A percentile compares a stretch with the other conserved stretches of the same genome.
Evolutionary conservation across 2,797 vertebrate species (phyloP).

Genomic region (Microctenopoma lineatum): DNA sequence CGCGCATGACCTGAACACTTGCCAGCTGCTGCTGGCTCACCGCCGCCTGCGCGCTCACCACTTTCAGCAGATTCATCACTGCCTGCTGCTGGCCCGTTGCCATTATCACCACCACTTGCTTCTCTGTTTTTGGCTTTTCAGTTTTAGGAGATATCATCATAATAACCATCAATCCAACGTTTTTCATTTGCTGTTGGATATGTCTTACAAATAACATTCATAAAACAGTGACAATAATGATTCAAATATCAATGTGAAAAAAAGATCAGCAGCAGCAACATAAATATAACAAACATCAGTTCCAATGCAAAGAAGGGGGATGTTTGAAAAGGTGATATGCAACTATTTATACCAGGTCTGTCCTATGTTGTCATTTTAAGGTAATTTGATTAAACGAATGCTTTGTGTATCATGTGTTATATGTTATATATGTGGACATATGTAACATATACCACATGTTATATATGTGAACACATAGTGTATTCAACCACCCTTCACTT

Average conservation of each 20-base stretch:
- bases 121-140: conserved; percentile 63
- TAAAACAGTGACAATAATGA: conserved; percentile 55
- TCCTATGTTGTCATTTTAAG: conserved; percentile 1
- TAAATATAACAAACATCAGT: conserved; percentile 28
- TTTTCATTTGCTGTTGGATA: conserved; percentile 63
- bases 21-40: conserved; percentile 61
- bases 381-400: not conserved
- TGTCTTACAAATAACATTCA: conserved; percentile 61
- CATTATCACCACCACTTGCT: conserved; percentile 50
- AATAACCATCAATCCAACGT: conserved; percentile 68
- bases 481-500: too few relatives aligned
- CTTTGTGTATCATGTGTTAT: not conserved
- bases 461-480: too few relatives aligned
- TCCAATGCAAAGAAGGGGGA: conserved; percentile 21
- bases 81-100: conserved; percentile 57
- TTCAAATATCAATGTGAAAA: conserved; percentile 43
- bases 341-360: not conserved
- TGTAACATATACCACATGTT: too few relatives aligned
- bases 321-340: conserved; percentile 41
- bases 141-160: conserved; percentile 62
- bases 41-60: conserved; percentile 61
- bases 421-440: not conserved
- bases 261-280: conserved; percentile 42
- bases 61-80: conserved; percentile 58
- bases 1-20: conserved; percentile 62